These are phyloP conservation scores for Trichopria drosophilae DNA, from an alignment of 2,888 invertebrate genomes.

Conservation along the genomic window DNA sequence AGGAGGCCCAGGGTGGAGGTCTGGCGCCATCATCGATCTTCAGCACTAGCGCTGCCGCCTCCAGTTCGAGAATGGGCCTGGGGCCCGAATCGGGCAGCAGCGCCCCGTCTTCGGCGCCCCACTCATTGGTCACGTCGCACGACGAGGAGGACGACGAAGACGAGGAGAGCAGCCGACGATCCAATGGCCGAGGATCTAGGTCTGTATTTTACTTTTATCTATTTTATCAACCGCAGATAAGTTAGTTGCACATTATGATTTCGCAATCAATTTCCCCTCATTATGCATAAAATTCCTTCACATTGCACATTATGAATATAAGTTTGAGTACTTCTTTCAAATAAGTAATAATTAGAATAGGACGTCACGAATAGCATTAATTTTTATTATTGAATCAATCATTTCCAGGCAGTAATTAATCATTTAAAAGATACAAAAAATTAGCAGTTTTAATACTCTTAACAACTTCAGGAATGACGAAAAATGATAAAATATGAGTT, in stretches of 20 bases:
- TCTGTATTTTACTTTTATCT: conserved; percentile 41
- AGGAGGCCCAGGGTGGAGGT: conserved; percentile 53
- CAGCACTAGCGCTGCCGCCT: conserved; percentile 49
- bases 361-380: too few relatives aligned
- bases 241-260: neutral
- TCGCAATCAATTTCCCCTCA: neutral
- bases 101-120: conserved; percentile 56
- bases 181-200: conserved; percentile 53
- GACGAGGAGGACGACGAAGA: conserved; percentile 67
- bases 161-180: conserved; percentile 59
- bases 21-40: conserved; percentile 47
- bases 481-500: too few relatives aligned
- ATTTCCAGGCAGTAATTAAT: too few relatives aligned
- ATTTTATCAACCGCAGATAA: too few relatives aligned
- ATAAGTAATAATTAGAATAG: too few relatives aligned
- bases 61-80: conserved; percentile 55
- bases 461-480: too few relatives aligned
- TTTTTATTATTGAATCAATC: too few relatives aligned
- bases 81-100: conserved; percentile 57
- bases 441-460: too few relatives aligned
- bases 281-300: neutral
- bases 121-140: conserved; percentile 68
- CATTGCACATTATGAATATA: too few relatives aligned
- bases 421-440: too few relatives aligned
- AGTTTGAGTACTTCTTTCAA: too few relatives aligned